Evolutionary conservation across 2,888 invertebrate species (phyloP).

Genomic region (Vanessa cardui): DNA sequence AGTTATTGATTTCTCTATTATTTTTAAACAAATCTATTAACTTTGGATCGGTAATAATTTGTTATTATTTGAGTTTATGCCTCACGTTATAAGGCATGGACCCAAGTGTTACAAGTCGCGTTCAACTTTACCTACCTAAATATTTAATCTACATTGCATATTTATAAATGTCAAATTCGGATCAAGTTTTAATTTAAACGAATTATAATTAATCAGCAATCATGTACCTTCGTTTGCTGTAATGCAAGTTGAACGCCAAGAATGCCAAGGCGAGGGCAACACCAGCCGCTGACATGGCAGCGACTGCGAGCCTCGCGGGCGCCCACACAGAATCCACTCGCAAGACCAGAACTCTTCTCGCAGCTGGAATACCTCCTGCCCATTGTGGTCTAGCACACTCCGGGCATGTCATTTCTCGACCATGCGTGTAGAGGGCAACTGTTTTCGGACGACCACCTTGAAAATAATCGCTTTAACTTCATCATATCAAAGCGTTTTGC

Average conservation of each 20-base stretch:
- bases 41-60: too few relatives aligned
- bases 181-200: too few relatives aligned
- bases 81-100: too few relatives aligned
- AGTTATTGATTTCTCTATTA: too few relatives aligned
- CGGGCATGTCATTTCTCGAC: constrained; percentile 84
- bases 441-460: constrained; percentile 87
- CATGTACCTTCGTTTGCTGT: constrained; percentile 89
- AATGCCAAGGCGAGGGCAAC: constrained; percentile 89
- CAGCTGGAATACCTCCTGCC: constrained; percentile 91
- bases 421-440: constrained; percentile 88
- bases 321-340: constrained; percentile 90
- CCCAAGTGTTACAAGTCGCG: too few relatives aligned
- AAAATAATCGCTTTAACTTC: constrained; percentile 33
- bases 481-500: not conserved
- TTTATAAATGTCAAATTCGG: too few relatives aligned
- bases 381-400: constrained; percentile 87
- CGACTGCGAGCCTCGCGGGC: constrained; percentile 88
- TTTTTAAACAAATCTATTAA: too few relatives aligned
- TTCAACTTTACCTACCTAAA: too few relatives aligned
- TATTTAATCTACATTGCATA: too few relatives aligned
- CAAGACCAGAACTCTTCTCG: constrained; percentile 88
- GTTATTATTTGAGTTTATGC: too few relatives aligned
- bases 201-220: not conserved
- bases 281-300: constrained; percentile 88
- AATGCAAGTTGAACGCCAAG: constrained; percentile 91